Base-by-base conservation (phyloP, 2,797 vertebrate genomes). In the Dipus sagitta region DNA sequence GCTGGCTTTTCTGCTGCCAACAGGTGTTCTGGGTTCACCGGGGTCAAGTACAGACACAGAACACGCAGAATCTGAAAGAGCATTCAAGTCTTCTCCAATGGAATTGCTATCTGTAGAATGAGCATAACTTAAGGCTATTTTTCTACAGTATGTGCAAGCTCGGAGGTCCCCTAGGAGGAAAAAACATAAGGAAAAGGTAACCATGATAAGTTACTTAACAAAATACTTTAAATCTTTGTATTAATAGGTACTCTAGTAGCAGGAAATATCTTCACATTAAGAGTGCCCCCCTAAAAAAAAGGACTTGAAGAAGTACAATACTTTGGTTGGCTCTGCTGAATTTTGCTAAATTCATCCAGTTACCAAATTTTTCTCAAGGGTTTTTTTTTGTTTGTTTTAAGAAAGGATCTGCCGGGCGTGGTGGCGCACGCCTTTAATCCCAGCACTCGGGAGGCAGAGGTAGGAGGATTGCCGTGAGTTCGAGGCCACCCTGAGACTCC, bases 111-210 rank as follows among this genome's bases (percentile, higher is more conserved):
- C 99, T 5, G 99, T 98, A 1, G 99, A 99, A 98, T 99, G 99
- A 15, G 99, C 99, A 0, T 99, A 99, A 98, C 98, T 99, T 80
- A 99, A 98, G 0, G 99, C 99, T 81, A 99, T 98, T 97, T 99
- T 99, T 70, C 99, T 99, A 96, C 99, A 99, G 97, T 99, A 99
- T 0, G 99, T 99, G 54, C 99, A 99, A 21, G 99, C 99, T 75
- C 99, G 98, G 54, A 99, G 98, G 97, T 99, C 99, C 96, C 99
- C 99, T 99, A 60, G 17, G 18, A 92, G 7, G 30, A 64, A 60
- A 94, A 84, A 88, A 32, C 94, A 86, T 70, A 93, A 84, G 30
- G 52, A 84, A 91, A 94, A 77, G 9, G 34, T 87, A 91, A 42
- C 9, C 76, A 26, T 60, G 79, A 90, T 3, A 32, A 20, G n/a